Evolutionary conservation across 2,797 vertebrate genomes (phyloP), one percentile per base, ranked within the genome.

Genomic region (Serranus cabrilla): DNA sequence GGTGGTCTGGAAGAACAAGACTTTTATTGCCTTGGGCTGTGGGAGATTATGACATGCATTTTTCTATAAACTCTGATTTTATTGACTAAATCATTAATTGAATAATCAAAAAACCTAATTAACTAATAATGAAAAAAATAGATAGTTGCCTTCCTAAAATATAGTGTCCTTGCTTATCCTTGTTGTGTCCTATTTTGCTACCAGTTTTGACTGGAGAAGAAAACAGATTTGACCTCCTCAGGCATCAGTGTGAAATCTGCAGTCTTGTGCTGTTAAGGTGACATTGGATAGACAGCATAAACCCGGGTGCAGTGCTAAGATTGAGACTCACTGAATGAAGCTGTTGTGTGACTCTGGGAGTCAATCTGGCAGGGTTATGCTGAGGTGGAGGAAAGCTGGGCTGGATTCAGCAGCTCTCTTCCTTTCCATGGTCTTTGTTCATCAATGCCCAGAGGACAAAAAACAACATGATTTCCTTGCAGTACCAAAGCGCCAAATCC

Each of bases 391-490:
- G 12, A 56, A 65, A 71, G 42, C 58, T 56, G 52, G 55, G 45
- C 34, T 59, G 61, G 72, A 84, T 86, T 85, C 80, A 72, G 74
- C 65, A 50, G 60, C 63, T 86, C 37, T 69, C 42, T 55, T 71
- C 73, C 78, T 57, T 65, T 40, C 42, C 43, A 62, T n/a, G 2
- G 40, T 64, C 62, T 71, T 60, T 68, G 47, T 62, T 70, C 42
- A 34, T 66, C 10, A 9, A 54, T 61, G 51, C 47, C 75, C 10
- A 17, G 16, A 71, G 34, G 52, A 45, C 50, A 37, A 18, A 49
- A 72, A 40, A 76, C 27, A 16, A 56, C 5, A 59, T 8, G 11
- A 59, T 73, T 52, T 62, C 17, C 45, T 40, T 60, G 16, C 17
- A 50, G 37, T 61, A 58, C 65, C 4, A 57, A 50, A 39, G 39